Base-by-base conservation (phyloP, 2,888 invertebrate species). In the Caenorhabditis afra region DNA sequence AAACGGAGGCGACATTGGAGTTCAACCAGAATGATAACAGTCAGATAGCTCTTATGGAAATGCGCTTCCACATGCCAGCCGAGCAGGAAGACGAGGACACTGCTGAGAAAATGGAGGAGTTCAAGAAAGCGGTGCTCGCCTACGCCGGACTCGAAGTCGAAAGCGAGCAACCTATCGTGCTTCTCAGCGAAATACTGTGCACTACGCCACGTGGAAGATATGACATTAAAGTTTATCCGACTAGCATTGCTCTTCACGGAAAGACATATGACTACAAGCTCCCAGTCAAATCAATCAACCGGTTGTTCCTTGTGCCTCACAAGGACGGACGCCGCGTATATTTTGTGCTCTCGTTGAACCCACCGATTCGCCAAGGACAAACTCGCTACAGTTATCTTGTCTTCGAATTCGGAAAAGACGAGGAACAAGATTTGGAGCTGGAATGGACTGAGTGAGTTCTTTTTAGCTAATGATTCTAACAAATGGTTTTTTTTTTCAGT, bases 251-350 rank as follows among this genome's bases (percentile, higher is more conserved):
- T 91, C 93, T 96, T 76, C 96, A 96, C 90, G 96, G 96, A 89
- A 99, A 99, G 93, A 98, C 99, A 0, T 99, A 97, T 90, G 99
- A 99, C 92, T 99, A 99, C 93, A 99, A 99, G 92, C 98, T 99
- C 87, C 97, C 98, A 0, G 95, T 96, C 94, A 95, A 95, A 0
- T 97, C 97, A 0, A 97, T 99, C 3, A 92, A 97, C 16, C 93
- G 99, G 8, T 92, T 99, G 16, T 99, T 99, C 91, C 92, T 98
- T 39, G 92, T 99, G 62, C 98, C 98, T 0, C 98, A 99, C 91
- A 96, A 96, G 90, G 98, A 99, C 91, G 95, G 94, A n/a, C 92
- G 98, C 1, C 98, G 98, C 91, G 97, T 96, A 94, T 99, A 96
- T 92, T 98, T 98, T 91, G 97, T 99, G 93, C 92, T 93, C 49